phyloP scores from a whole-genome alignment of 2,888 invertebrate species.

The Trachelus troglodyta region DNA sequence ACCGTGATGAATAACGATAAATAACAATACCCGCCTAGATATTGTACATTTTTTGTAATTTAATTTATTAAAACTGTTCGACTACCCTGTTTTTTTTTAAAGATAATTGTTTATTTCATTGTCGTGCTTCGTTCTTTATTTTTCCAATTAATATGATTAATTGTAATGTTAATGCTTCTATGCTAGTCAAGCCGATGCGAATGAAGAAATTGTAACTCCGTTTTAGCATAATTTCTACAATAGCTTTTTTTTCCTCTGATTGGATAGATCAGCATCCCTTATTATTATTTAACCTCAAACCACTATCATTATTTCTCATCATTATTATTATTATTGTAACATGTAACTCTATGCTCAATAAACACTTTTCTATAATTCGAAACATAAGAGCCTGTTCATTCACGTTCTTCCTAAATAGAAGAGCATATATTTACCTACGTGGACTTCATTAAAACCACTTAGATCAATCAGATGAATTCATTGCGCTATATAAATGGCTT shows the following conservation, averaged over 20 bases:
- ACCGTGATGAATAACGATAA: constrained; percentile 15
- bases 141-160: constrained; percentile 39
- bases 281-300: constrained; percentile 26
- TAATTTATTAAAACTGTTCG: constrained; percentile 46
- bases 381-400: background rate
- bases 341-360: constrained; percentile 64
- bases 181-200: constrained; percentile 61
- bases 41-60: constrained; percentile 45
- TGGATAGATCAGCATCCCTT: constrained; percentile 44
- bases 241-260: constrained; percentile 39
- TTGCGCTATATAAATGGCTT: too few species aligned
- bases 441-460: too few species aligned
- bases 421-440: background rate
- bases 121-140: constrained; percentile 17
- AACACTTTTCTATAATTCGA: constrained; percentile 61
- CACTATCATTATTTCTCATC: constrained; percentile 32
- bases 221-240: constrained; percentile 43
- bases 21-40: constrained; percentile 32
- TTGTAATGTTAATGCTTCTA: constrained; percentile 47
- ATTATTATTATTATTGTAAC: constrained; percentile 53
- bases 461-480: too few species aligned
- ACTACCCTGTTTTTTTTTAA: constrained; percentile 11
- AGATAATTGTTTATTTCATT: constrained; percentile 12
- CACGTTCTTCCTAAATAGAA: background rate
- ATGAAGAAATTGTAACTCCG: constrained; percentile 49